Evolutionary conservation across 2,113 vertebrate genomes (phyloP), one percentile per base, ranked within the genome.

Genomic region (Boleophthalmus pectinirostris): DNA sequence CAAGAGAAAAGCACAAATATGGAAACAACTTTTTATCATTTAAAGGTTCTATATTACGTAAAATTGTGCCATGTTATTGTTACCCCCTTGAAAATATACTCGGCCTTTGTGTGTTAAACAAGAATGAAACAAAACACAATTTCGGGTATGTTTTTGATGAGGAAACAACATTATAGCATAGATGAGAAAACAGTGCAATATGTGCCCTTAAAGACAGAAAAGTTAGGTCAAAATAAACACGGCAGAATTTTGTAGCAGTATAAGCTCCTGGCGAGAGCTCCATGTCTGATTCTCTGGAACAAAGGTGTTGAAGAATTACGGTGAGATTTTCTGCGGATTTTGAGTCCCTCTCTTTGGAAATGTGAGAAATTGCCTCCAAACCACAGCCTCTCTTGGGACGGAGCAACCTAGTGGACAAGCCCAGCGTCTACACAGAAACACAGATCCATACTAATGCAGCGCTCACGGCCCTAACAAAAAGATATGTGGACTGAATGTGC

Each of bases 231-330:
- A 58, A 25, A 23, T 46, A 49, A 69, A 35, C 21, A 74, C n/a
- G 0, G n/a, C 45, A 69, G 8, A 33, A 23, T 45, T 75, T 68
- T 70, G 20, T 72, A 60, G 43, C 57, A 49, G 25, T 33, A 16
- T 7, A 20, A 69, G 70, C 51, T 80, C 72, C 74, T 74, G 61
- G 35, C 58, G 35, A 66, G 69, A 16, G 25, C 43, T 71, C 63
- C 20, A 49, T 79, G 54, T 64, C 38, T 54, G 73, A 7, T 68
- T 73, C 53, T 68, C 67, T 58, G 60, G 74, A 78, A 43, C 72
- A 74, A 56, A 77, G 54, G 60, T 54, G 56, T 53, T 23, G 71
- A 35, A 78, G 79, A 72, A 60, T 72, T 63, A 69, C 65, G 14
- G 57, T 56, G 66, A 35, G 3, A 70, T 69, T 63, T 45, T 46